A percentile compares a stretch with the other conserved stretches of the same genome.
phyloP scores from a whole-genome alignment of 2,888 invertebrate genomes.

The Atrina japonica region DNA sequence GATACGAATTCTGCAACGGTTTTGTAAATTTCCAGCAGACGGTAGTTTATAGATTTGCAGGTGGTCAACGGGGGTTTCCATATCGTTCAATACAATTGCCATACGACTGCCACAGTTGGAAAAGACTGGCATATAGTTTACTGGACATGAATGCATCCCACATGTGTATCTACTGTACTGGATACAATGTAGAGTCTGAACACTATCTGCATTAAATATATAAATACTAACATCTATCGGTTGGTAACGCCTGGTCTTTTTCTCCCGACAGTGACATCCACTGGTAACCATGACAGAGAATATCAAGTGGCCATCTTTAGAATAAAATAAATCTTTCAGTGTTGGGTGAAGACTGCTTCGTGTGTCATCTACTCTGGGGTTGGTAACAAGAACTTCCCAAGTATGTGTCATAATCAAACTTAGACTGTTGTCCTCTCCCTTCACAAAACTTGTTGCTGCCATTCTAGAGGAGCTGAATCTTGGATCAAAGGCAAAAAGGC shows the following conservation, averaged over 20 bases:
- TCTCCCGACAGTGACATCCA: conserved; percentile 77
- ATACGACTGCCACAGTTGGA: conserved; percentile 78
- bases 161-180: conserved; percentile 79
- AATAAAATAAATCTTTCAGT: conserved; percentile 75
- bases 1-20: conserved; percentile 75
- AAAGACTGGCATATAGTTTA: conserved; percentile 79
- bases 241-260: conserved; percentile 74
- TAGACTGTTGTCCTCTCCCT: conserved; percentile 74
- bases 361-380: conserved; percentile 73
- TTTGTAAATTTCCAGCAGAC: conserved; percentile 74
- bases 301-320: conserved; percentile 76
- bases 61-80: conserved; percentile 73
- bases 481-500: conserved; percentile 79
- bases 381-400: conserved; percentile 74
- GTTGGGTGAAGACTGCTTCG: conserved; percentile 71
- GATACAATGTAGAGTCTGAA: conserved; percentile 77
- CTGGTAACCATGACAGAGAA: conserved; percentile 76
- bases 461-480: conserved; percentile 74
- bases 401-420: conserved; percentile 70
- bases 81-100: conserved; percentile 77
- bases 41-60: conserved; percentile 79
- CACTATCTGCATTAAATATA: conserved; percentile 76
- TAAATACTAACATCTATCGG: conserved; percentile 77
- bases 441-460: conserved; percentile 77
- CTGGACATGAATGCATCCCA: conserved; percentile 76